These are phyloP conservation scores for Lepidothrix coronata DNA, from an alignment of 2,113 vertebrate genomes.

Conservation along the genomic window DNA sequence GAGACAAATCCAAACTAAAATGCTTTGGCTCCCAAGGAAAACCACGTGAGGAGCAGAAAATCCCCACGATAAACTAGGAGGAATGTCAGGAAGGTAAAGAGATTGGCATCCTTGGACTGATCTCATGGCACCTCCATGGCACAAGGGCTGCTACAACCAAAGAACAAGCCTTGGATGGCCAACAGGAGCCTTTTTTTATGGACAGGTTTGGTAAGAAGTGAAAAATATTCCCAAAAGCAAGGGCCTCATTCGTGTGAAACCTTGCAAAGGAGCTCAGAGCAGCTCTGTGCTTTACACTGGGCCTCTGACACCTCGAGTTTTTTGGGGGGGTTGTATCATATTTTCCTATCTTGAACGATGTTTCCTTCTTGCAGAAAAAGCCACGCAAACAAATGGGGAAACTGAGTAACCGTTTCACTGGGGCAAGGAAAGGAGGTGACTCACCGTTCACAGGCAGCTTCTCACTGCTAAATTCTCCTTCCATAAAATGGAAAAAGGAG, in stretches of 20 bases:
- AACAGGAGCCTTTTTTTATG: not conserved
- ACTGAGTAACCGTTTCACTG: conserved; percentile 46
- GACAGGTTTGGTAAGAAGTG: not conserved
- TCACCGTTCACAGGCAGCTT: not conserved
- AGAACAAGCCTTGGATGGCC: not conserved
- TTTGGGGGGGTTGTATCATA: not conserved
- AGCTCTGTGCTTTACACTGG: not conserved
- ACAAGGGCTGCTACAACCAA: not conserved
- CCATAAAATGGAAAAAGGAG: conserved; percentile 7
- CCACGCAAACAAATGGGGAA: conserved; percentile 47
- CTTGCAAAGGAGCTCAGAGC: not conserved
- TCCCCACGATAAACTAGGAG: not conserved
- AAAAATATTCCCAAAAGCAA: not conserved
- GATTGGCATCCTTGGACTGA: not conserved
- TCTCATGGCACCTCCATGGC: not conserved
- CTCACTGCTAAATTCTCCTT: not conserved
- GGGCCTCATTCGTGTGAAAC: not conserved
- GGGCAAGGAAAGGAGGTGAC: conserved; percentile 8
- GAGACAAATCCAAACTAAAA: not conserved
- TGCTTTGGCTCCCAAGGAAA: not conserved
- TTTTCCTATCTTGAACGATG: conserved; percentile 40
- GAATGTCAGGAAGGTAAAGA: not conserved
- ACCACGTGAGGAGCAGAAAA: not conserved
- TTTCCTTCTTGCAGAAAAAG: conserved; percentile 35
- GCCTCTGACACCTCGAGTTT: not conserved